These are phyloP conservation scores for Clytia hemisphaerica DNA, from an alignment of 30 jellyfish, hydroid and myxozoan genomes.

Conservation along the genomic window DNA sequence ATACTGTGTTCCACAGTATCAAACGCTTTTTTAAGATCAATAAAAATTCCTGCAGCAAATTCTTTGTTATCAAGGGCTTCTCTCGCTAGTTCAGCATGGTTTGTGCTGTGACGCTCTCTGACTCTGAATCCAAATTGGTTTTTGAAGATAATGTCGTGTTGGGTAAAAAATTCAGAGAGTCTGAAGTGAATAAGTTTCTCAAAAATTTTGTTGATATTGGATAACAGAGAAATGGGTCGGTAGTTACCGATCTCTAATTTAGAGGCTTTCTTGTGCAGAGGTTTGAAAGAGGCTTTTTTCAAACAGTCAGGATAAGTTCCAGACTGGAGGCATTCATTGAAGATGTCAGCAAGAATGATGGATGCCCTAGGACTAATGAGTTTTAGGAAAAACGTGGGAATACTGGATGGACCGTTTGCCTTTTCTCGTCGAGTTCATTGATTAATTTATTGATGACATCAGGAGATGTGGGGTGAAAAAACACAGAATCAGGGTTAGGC, in stretches of 20 bases:
- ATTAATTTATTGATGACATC: conserved; percentile 4
- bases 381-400: conserved; percentile 30
- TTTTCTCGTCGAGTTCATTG: too few relatives aligned
- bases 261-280: neutral
- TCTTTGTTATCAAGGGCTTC: too few relatives aligned
- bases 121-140: too few relatives aligned
- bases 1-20: too few relatives aligned
- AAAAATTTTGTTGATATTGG: conserved; percentile 16
- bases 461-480: conserved; percentile 25
- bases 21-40: too few relatives aligned
- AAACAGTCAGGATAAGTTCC: conserved; percentile 16
- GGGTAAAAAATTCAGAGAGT: conserved; percentile 14
- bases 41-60: too few relatives aligned
- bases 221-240: conserved; percentile 19
- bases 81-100: too few relatives aligned
- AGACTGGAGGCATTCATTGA: conserved; percentile 26
- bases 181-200: conserved; percentile 20
- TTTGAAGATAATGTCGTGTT: too few relatives aligned
- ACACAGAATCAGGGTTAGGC: conserved; percentile 29
- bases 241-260: too few relatives aligned
- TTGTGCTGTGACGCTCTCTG: too few relatives aligned
- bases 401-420: too few relatives aligned
- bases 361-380: conserved; percentile 26
- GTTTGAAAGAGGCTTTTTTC: neutral
- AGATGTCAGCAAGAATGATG: conserved; percentile 7